Conservation (phyloP, 1,140 invertebrate species). For the Drosophila arizonae region DNA sequence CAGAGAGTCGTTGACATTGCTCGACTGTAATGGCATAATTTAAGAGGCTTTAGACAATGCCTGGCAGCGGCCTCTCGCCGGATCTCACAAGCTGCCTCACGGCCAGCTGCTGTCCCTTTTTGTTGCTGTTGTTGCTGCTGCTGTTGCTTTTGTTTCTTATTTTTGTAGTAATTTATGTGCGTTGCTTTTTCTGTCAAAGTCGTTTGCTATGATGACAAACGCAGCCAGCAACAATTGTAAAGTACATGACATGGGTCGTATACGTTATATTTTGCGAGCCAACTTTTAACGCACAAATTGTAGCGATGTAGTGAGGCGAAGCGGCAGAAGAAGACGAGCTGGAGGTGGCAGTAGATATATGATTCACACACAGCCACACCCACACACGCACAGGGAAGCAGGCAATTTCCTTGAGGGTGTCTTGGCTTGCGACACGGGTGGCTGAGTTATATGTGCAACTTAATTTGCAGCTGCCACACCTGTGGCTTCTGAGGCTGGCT, state of each 20-base stretch:
- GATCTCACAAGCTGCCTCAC: background rate
- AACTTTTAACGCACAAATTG: slow-evolving; percentile 56
- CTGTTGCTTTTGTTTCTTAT: slow-evolving; percentile 6
- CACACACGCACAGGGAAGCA: slow-evolving; percentile 10
- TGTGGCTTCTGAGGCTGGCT: slow-evolving; percentile 59
- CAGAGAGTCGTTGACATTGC: slow-evolving; percentile 62
- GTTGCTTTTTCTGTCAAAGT: slow-evolving; percentile 52
- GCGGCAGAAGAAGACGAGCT: background rate
- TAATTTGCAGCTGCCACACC: slow-evolving; percentile 75
- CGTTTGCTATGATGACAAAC: slow-evolving; percentile 68
- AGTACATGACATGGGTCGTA: slow-evolving; percentile 66
- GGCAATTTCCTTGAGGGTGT: slow-evolving; percentile 67
- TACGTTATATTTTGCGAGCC: slow-evolving; percentile 64
- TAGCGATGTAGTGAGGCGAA: slow-evolving; percentile 1
- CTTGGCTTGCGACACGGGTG: slow-evolving; percentile 16
- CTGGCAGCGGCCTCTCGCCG: background rate
- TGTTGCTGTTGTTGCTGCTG: background rate
- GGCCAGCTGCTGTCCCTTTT: slow-evolving; percentile 52
- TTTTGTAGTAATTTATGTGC: slow-evolving; percentile 41
- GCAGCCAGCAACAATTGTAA: slow-evolving; percentile 71
- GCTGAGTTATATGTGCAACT: slow-evolving; percentile 77
- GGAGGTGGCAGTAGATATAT: background rate
- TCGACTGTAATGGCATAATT: slow-evolving; percentile 57
- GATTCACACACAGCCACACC: slow-evolving; percentile 10
- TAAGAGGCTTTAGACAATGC: slow-evolving; percentile 63